Percentiles rank a stretch among this genome's conserved stretches.
These are phyloP conservation scores for Cryptoprocta ferox DNA, from an alignment of 2,797 vertebrate species.

Conservation along the genomic window DNA sequence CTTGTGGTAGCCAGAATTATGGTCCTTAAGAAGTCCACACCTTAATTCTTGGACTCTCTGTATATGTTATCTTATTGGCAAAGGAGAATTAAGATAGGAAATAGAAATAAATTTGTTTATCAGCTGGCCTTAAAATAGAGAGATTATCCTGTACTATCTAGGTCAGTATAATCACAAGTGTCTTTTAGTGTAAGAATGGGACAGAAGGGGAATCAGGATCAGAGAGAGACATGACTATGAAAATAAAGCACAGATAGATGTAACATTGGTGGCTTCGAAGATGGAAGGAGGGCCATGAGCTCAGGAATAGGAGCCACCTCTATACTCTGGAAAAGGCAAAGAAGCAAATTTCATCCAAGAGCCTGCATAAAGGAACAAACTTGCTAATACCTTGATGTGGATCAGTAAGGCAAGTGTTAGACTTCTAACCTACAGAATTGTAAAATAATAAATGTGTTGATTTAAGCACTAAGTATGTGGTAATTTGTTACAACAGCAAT, in stretches of 20 bases:
- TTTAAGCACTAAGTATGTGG: background rate
- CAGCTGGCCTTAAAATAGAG: background rate
- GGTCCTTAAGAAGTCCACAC: background rate
- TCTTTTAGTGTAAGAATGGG: background rate
- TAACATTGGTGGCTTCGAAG: background rate
- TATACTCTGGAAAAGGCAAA: background rate
- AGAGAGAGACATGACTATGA: background rate
- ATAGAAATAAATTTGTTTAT: background rate
- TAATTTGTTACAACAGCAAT: background rate
- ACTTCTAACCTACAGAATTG: background rate
- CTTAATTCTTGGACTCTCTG: background rate
- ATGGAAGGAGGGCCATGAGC: background rate
- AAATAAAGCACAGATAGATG: background rate
- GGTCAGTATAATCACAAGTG: background rate
- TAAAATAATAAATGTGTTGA: background rate
- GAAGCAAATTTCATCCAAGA: background rate
- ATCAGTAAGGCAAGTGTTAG: background rate
- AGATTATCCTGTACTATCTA: background rate
- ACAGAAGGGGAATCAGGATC: background rate
- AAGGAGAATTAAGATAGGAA: background rate
- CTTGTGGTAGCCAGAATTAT: background rate
- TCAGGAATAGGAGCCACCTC: accelerated
- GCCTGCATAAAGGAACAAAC: background rate
- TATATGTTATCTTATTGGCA: background rate
- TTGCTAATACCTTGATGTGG: background rate